Evolutionary conservation across 2,113 vertebrate genomes (phyloP).

Genomic region (Cranoglanis bouderius): DNA sequence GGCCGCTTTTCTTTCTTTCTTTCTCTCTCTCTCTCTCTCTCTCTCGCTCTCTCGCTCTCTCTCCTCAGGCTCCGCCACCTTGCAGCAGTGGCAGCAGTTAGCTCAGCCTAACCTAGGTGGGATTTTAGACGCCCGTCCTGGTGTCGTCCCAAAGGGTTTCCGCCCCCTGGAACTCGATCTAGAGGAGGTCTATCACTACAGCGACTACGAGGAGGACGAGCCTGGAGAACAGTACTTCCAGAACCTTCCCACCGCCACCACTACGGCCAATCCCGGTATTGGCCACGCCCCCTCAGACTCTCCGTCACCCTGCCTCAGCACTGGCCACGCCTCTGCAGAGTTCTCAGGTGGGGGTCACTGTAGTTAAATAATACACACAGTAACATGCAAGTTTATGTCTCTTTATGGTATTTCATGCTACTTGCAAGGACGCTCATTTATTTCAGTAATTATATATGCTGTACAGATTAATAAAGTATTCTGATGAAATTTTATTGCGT

Average conservation of each 20-base stretch:
- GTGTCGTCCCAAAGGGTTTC: slow-evolving; percentile 96
- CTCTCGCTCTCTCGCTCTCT: slow-evolving; percentile 30
- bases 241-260: slow-evolving; percentile 87
- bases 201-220: slow-evolving; percentile 95
- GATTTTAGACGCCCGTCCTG: slow-evolving; percentile 91
- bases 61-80: slow-evolving; percentile 87
- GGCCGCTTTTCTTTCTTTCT: too few relatives aligned
- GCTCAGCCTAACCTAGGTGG: slow-evolving; percentile 97
- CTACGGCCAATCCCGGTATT: slow-evolving; percentile 70
- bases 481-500: neutral
- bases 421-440: neutral
- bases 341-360: slow-evolving; percentile 40
- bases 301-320: slow-evolving; percentile 74
- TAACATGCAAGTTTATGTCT: neutral
- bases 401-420: neutral
- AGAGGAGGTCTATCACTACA: slow-evolving; percentile 92
- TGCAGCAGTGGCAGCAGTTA: slow-evolving; percentile 98
- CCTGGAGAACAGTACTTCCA: slow-evolving; percentile 92
- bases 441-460: neutral
- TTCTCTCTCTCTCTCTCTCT: neutral
- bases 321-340: slow-evolving; percentile 54
- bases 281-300: slow-evolving; percentile 67
- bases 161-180: slow-evolving; percentile 90
- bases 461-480: neutral
- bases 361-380: neutral